These are phyloP conservation scores for Chinchilla lanigera DNA, from an alignment of 2,113 vertebrate species.

Conservation along the genomic window DNA sequence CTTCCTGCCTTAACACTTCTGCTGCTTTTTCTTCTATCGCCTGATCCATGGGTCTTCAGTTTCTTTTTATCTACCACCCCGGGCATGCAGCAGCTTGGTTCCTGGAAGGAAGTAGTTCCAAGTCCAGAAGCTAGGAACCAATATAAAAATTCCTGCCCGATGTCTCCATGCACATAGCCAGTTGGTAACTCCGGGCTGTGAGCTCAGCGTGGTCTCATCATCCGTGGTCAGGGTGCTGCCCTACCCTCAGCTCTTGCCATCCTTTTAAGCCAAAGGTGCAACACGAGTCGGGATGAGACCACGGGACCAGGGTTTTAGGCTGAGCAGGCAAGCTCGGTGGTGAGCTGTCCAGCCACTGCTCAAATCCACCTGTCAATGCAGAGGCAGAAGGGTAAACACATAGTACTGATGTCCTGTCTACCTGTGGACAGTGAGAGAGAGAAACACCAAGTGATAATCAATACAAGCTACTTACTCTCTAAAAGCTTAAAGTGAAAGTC, in stretches of 20 bases:
- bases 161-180: not conserved
- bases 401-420: not conserved
- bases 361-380: not conserved
- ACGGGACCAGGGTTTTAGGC: not conserved
- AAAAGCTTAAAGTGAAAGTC: conserved; percentile 29
- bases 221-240: not conserved
- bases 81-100: not conserved
- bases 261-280: not conserved
- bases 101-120: not conserved
- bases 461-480: not conserved
- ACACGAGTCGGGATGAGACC: not conserved
- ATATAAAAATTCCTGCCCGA: not conserved
- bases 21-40: not conserved
- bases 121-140: not conserved
- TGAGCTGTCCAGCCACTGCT: not conserved
- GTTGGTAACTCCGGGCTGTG: conserved; percentile 8
- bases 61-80: not conserved
- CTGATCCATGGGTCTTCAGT: not conserved
- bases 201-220: not conserved
- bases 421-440: not conserved
- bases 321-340: not conserved
- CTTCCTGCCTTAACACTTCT: not conserved
- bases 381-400: not conserved
- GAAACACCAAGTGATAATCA: conserved; percentile 7
- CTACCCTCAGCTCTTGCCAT: not conserved